Evolutionary conservation across 2,888 invertebrate genomes (phyloP).

Genomic region (Xylota segnis): DNA sequence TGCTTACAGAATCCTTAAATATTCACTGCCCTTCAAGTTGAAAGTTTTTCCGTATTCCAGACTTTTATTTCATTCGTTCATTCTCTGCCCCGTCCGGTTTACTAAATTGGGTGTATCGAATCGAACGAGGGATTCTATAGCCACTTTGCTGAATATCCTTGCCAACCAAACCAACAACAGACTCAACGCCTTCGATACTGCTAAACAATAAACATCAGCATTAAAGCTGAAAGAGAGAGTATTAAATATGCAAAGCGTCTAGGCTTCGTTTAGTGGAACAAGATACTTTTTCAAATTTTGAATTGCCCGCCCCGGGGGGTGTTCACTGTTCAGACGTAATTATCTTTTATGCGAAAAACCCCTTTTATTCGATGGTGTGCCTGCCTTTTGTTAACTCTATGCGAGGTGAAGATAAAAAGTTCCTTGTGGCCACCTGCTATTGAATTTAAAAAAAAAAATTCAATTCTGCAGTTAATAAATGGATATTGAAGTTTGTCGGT

Average conservation of each 20-base stretch:
- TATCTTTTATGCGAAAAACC: conserved; percentile 38
- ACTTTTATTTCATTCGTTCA: background rate
- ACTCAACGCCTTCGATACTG: background rate
- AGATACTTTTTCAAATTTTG: conserved; percentile 32
- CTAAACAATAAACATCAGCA: conserved; percentile 48
- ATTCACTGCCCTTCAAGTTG: background rate
- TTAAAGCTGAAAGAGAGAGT: conserved; percentile 17
- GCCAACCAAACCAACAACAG: too few relatives aligned
- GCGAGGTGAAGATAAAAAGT: background rate
- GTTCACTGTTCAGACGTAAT: conserved; percentile 13
- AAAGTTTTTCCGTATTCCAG: conserved; percentile 31
- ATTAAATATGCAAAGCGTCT: conserved; percentile 60
- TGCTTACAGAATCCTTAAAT: background rate
- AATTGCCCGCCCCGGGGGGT: background rate
- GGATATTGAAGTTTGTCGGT: conserved; percentile 1
- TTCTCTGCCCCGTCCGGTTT: background rate
- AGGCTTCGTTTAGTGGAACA: conserved; percentile 33
- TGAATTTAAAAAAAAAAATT: conserved; percentile 21
- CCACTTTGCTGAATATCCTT: conserved; percentile 7
- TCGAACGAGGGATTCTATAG: conserved; percentile 12
- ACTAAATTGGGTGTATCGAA: conserved; percentile 49
- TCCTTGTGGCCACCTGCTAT: background rate
- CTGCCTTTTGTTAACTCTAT: background rate
- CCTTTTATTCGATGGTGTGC: background rate
- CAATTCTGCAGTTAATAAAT: background rate